Conservation (phyloP, 30 jellyfish, hydroid and myxozoan species). For the Phacellophora camtschatica region DNA sequence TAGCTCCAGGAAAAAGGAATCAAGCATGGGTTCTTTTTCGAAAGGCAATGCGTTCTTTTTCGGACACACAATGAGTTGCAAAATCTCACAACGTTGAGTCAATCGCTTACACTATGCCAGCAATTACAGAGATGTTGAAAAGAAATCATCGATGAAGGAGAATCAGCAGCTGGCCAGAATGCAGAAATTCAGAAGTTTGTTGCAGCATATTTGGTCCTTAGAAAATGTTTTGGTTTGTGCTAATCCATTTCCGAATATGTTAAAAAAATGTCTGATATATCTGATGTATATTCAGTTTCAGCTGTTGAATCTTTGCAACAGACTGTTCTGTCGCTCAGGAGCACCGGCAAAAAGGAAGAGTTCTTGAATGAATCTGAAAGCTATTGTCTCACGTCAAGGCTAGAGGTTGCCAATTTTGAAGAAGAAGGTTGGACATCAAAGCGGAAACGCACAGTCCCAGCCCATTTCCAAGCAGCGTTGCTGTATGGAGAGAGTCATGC, state of each 20-base stretch:
- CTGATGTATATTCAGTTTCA: too few relatives aligned
- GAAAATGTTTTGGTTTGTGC: background rate
- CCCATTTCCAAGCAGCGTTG: too few relatives aligned
- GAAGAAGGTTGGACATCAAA: too few relatives aligned
- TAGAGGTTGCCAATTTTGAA: too few relatives aligned
- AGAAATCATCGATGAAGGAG: background rate
- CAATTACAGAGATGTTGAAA: background rate
- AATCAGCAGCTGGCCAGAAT: background rate
- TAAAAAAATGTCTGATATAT: too few relatives aligned
- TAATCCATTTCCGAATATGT: background rate
- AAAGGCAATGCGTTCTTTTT: slow-evolving; percentile 5
- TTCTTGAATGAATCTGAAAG: too few relatives aligned
- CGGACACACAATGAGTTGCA: slow-evolving; percentile 28
- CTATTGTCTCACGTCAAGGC: too few relatives aligned
- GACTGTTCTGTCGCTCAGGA: too few relatives aligned
- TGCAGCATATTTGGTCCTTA: slow-evolving; percentile 13
- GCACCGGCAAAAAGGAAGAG: too few relatives aligned
- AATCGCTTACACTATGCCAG: background rate
- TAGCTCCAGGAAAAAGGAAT: slow-evolving; percentile 3
- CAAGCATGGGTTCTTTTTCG: background rate
- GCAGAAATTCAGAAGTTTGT: slow-evolving; percentile 10
- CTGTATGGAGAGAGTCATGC: too few relatives aligned
- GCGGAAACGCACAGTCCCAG: too few relatives aligned
- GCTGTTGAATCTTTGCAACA: too few relatives aligned
- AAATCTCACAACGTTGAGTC: slow-evolving; percentile 24